These are phyloP conservation scores for Coranthus polyacanthus DNA, from an alignment of 2,797 vertebrate species.

Conservation along the genomic window DNA sequence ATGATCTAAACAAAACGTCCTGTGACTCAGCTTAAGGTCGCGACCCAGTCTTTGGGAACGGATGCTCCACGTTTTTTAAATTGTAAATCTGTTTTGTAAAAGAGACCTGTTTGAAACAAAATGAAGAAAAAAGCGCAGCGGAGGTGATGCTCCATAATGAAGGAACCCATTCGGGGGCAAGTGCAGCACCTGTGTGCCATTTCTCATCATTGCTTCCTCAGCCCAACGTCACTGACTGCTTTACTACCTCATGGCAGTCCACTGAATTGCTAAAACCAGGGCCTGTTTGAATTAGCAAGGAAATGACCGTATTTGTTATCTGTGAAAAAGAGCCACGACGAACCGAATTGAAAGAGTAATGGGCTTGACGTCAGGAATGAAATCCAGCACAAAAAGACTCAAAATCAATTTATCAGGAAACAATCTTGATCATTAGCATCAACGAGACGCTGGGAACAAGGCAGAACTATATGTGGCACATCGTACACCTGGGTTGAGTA, in stretches of 20 bases:
- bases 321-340: conserved; percentile 80
- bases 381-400: conserved; percentile 78
- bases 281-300: conserved; percentile 70
- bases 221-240: conserved; percentile 61
- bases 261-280: conserved; percentile 67
- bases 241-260: conserved; percentile 66
- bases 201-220: conserved; percentile 78
- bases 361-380: conserved; percentile 79
- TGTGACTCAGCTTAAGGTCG: too few relatives aligned
- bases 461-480: conserved; percentile 44
- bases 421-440: conserved; percentile 83
- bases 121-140: conserved; percentile 32
- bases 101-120: conserved; percentile 42
- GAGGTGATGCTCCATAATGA: conserved; percentile 51
- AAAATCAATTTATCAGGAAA: conserved; percentile 89
- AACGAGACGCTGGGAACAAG: conserved; percentile 45
- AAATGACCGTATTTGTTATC: conserved; percentile 82
- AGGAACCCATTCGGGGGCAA: conserved; percentile 56
- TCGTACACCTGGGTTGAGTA: conserved; percentile 26
- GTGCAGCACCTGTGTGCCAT: conserved; percentile 79
- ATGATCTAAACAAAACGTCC: too few relatives aligned
- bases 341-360: conserved; percentile 90
- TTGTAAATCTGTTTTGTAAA: conserved; percentile 33
- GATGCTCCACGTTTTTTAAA: conserved; percentile 11
- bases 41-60: too few relatives aligned